These are phyloP conservation scores for Orthosia gothica DNA, from an alignment of 2,888 invertebrate species.

Conservation along the genomic window DNA sequence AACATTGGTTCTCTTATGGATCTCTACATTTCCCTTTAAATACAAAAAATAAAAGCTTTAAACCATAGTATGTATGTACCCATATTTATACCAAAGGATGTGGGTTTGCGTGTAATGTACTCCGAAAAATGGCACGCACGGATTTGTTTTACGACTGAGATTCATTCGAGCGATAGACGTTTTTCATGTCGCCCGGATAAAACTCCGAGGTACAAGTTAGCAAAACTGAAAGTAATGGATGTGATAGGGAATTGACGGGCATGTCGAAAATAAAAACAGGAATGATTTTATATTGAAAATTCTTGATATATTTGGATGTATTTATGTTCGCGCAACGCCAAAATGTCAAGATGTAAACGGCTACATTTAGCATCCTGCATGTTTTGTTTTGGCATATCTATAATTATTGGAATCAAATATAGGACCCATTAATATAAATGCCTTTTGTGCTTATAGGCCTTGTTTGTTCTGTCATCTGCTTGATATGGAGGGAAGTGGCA, in stretches of 20 bases:
- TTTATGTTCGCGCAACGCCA: not conserved
- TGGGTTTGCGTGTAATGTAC: constrained; percentile 69
- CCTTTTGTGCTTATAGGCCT: no score
- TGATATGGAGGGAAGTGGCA: no score
- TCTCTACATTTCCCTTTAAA: no score
- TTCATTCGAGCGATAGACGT: constrained; percentile 70
- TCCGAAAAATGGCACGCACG: constrained; percentile 65
- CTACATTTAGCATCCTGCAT: not conserved
- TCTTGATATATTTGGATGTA: not conserved
- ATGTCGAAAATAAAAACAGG: constrained; percentile 46
- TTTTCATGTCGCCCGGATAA: constrained; percentile 68
- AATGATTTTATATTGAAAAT: constrained; percentile 43
- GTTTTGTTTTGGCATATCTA: no score
- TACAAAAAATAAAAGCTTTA: constrained; percentile 56
- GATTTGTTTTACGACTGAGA: constrained; percentile 70
- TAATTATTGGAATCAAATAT: no score
- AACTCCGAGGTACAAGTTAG: constrained; percentile 63
- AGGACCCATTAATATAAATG: no score
- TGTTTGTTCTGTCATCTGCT: no score
- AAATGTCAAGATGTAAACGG: not conserved
- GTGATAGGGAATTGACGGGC: constrained; percentile 60
- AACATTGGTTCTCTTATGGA: no score
- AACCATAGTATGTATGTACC: constrained; percentile 43
- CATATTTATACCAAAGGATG: constrained; percentile 61
- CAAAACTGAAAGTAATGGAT: constrained; percentile 70